Conservation (phyloP, 2,113 vertebrate species). For the Strix uralensis region DNA sequence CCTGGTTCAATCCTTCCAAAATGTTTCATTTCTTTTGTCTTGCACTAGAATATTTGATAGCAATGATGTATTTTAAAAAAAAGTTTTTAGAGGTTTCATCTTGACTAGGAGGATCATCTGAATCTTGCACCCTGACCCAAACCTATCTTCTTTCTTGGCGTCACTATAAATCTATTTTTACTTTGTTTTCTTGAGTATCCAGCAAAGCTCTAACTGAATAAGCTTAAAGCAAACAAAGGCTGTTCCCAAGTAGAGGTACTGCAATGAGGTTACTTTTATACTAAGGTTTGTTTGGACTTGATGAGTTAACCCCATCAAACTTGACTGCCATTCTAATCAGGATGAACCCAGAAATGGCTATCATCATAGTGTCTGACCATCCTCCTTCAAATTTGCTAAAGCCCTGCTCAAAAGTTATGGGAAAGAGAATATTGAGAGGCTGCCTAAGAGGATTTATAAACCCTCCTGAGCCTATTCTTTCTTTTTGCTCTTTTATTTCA, state of each 20-base stretch:
- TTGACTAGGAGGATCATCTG: not conserved
- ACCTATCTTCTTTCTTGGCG: not conserved
- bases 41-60: not conserved
- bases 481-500: constrained; percentile 27
- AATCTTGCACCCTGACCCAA: not conserved
- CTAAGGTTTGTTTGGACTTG: not conserved
- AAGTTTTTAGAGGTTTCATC: not conserved
- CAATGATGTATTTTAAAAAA: not conserved
- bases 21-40: not conserved
- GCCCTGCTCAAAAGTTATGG: not conserved
- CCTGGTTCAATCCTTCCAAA: not conserved
- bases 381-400: constrained; percentile 24
- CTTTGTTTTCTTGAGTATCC: not conserved
- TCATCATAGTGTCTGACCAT: not conserved
- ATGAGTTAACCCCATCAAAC: not conserved
- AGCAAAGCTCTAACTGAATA: not conserved
- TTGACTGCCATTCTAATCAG: not conserved
- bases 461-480: constrained; percentile 39
- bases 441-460: constrained; percentile 59
- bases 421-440: not conserved
- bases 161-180: not conserved
- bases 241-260: not conserved
- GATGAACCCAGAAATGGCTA: not conserved
- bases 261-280: not conserved
- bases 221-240: not conserved